Evolutionary conservation across 2,113 vertebrate genomes (phyloP).

Genomic region (Seriola dumerili): DNA sequence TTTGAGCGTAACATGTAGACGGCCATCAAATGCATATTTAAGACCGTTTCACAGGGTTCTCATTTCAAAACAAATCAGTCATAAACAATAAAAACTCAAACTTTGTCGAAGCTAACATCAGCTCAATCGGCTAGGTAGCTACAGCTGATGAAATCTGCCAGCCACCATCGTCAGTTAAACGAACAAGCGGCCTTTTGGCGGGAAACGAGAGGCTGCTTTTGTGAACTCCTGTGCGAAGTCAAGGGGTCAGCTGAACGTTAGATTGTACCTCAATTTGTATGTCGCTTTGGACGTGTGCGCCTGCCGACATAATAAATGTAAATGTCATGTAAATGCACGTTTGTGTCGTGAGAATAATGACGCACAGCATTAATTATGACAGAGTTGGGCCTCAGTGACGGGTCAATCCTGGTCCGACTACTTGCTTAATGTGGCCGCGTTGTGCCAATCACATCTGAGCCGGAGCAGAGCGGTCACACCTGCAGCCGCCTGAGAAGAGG

Average conservation of each 20-base stretch:
- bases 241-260: background rate
- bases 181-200: no score
- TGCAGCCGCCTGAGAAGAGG: conserved; percentile 5
- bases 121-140: no score
- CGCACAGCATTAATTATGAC: background rate
- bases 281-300: background rate
- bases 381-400: background rate
- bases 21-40: background rate
- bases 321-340: background rate
- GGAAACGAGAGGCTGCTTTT: background rate
- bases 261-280: no score
- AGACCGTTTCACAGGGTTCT: background rate
- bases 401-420: background rate
- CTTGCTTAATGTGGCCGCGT: background rate
- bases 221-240: background rate
- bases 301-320: background rate
- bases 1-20: background rate
- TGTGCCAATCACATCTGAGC: background rate
- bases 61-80: background rate
- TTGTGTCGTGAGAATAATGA: background rate
- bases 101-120: no score
- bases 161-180: no score
- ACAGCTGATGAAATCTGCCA: no score
- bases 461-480: conserved; percentile 25
- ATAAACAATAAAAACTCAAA: no score